Evolutionary conservation across 2,113 vertebrate genomes (phyloP).

Genomic region (Tetraodon nigroviridis): DNA sequence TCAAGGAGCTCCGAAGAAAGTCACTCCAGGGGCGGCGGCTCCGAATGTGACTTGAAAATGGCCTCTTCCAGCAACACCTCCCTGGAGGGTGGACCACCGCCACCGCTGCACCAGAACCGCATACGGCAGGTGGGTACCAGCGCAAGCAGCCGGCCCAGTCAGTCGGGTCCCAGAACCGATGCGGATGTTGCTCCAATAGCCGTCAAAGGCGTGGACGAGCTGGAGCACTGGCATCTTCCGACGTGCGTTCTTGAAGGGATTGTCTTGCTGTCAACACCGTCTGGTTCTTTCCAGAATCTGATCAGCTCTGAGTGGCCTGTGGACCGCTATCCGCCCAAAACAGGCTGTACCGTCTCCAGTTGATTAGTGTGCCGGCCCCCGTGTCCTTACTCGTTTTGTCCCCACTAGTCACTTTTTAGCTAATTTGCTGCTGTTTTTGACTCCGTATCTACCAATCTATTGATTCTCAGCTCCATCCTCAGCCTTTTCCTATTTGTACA

Average conservation of each 20-base stretch:
- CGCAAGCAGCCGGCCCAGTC: constrained; percentile 33
- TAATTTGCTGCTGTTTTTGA: too few relatives aligned
- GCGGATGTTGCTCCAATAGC: constrained; percentile 26
- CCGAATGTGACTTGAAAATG: constrained; percentile 68
- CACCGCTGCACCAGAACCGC: constrained; percentile 69
- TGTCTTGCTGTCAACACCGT: too few relatives aligned
- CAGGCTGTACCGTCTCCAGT: too few relatives aligned
- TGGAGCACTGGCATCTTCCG: constrained; percentile 26
- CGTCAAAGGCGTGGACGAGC: constrained; percentile 65
- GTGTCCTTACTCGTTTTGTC: too few relatives aligned
- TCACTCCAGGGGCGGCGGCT: constrained; percentile 69
- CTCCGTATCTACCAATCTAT: too few relatives aligned
- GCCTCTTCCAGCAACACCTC: constrained; percentile 71
- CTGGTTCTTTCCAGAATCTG: background rate
- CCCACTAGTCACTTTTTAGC: too few relatives aligned
- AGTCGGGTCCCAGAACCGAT: constrained; percentile 22
- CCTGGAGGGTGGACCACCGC: constrained; percentile 64
- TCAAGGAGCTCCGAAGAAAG: constrained; percentile 65
- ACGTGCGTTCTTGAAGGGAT: background rate
- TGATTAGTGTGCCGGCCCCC: too few relatives aligned
- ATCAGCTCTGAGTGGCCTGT: background rate
- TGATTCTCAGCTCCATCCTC: too few relatives aligned
- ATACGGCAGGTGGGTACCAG: constrained; percentile 75
- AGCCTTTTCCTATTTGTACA: too few relatives aligned
- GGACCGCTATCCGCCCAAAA: too few relatives aligned